These are phyloP conservation scores for Leuciscus waleckii DNA, from an alignment of 2,797 vertebrate species.

Conservation along the genomic window DNA sequence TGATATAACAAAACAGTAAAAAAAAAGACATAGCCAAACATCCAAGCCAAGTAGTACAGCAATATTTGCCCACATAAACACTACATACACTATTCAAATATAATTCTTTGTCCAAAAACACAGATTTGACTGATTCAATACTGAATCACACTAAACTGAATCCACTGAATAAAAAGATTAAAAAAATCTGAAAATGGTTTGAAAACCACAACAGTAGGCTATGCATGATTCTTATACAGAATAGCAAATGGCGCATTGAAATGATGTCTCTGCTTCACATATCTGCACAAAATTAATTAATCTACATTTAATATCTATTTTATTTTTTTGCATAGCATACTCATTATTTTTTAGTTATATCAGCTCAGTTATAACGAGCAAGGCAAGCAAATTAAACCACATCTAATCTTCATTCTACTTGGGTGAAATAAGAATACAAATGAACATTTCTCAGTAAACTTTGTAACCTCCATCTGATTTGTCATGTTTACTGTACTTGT, in stretches of 20 bases:
- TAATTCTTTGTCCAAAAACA: background rate
- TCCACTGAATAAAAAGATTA: background rate
- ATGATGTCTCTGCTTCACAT: too few species aligned
- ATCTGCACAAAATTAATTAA: too few species aligned
- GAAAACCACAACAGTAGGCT: background rate
- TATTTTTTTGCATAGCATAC: too few species aligned
- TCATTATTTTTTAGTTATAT: too few species aligned
- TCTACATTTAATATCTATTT: background rate
- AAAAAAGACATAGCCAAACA: constrained; percentile 9
- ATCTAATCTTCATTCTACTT: background rate
- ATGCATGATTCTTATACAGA: background rate
- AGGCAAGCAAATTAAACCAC: background rate
- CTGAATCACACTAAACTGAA: background rate
- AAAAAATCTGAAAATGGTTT: background rate
- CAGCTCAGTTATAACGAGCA: background rate
- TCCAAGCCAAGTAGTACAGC: background rate
- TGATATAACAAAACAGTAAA: background rate
- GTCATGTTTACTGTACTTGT: too few species aligned
- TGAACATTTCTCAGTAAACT: background rate
- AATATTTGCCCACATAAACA: background rate
- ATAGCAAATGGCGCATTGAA: background rate
- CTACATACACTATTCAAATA: background rate
- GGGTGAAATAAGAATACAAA: background rate
- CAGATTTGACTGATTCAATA: background rate
- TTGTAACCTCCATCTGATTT: too few species aligned